Evolutionary conservation across 2,797 vertebrate genomes (phyloP).

Genomic region (Schizopygopsis pylzovi): DNA sequence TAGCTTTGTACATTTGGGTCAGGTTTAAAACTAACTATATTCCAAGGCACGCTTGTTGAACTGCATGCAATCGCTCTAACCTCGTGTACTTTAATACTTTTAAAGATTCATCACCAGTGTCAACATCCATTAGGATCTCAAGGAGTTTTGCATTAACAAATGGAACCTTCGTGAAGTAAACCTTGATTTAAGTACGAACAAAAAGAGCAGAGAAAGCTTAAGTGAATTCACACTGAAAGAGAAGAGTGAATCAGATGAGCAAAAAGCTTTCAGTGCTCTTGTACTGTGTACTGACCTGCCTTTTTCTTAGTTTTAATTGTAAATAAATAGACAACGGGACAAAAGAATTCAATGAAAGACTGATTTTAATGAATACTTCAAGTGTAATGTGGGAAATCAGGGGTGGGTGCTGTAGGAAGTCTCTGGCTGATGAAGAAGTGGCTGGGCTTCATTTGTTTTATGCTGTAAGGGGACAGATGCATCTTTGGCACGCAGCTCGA

Average conservation of each 20-base stretch:
- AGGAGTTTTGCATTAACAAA: constrained; percentile 15
- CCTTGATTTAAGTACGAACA: constrained; percentile 17
- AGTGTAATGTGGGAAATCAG: background rate
- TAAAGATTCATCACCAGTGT: background rate
- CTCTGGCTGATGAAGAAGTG: constrained; percentile 69
- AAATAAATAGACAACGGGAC: background rate
- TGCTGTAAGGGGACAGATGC: constrained; percentile 60
- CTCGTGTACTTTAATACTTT: background rate
- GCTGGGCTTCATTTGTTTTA: constrained; percentile 65
- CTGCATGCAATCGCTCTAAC: background rate
- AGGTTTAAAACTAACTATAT: constrained; percentile 8
- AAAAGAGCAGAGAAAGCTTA: constrained; percentile 15
- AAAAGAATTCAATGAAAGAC: background rate
- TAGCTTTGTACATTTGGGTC: constrained; percentile 17
- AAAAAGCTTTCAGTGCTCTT: constrained; percentile 27
- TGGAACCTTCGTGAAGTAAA: constrained; percentile 10
- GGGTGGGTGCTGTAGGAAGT: background rate
- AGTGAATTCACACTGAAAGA: background rate
- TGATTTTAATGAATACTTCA: background rate
- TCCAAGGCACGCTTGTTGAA: constrained; percentile 4
- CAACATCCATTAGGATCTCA: background rate
- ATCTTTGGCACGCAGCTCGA: constrained; percentile 59
- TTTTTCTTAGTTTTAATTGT: constrained; percentile 7
- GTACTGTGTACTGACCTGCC: background rate
- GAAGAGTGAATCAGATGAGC: constrained; percentile 24